A percentile compares a stretch with the other conserved stretches of the same genome.
Conservation (phyloP, 2,888 invertebrate genomes). For the Caenorhabditis sulstoni region DNA sequence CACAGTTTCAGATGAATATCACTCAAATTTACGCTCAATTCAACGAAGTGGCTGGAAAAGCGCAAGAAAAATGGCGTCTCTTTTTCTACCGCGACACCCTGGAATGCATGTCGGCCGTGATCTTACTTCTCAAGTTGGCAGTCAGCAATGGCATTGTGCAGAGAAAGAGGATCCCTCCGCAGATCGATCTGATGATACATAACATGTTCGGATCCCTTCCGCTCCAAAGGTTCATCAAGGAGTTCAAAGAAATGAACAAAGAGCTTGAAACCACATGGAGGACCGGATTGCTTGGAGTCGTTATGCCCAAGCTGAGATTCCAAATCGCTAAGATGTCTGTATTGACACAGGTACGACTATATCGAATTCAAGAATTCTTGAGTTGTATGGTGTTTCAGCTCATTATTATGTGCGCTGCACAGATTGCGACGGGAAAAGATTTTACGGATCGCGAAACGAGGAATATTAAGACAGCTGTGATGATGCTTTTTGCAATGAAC, state of each 20-base stretch:
- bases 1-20: no score
- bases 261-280: not conserved
- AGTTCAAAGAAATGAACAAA: conserved; percentile 14
- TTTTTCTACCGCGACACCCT: no score
- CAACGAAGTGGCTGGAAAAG: no score
- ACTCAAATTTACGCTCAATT: no score
- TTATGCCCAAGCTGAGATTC: conserved; percentile 13
- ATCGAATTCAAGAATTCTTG: not conserved
- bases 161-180: conserved; percentile 25
- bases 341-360: conserved; percentile 13
- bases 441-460: not conserved
- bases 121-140: not conserved
- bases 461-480: not conserved
- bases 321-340: conserved; percentile 1
- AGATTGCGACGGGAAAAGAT: not conserved
- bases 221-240: conserved; percentile 2
- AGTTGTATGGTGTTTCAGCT: not conserved
- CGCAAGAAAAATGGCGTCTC: no score
- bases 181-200: not conserved
- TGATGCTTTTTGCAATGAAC: not conserved
- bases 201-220: not conserved
- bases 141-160: not conserved
- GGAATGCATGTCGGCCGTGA: no score
- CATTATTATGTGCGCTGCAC: not conserved
- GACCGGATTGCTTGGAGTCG: conserved; percentile 12